Conservation (phyloP, 2,888 invertebrate genomes). For the Ormia ochracea region DNA sequence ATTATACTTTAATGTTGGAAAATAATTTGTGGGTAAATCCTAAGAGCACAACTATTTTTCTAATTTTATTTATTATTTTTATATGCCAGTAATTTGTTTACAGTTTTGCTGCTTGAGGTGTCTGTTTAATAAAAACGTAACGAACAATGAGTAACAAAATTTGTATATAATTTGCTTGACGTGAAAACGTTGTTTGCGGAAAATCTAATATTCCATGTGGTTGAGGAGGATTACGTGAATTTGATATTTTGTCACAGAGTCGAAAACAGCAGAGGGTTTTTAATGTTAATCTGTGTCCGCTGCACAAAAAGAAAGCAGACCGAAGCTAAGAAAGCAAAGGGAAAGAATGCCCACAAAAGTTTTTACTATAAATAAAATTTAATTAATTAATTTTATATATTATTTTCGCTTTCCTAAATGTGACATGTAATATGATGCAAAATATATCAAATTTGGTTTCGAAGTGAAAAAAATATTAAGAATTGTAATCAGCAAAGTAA, state of each 20-base stretch:
- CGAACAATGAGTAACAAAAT: slow-evolving; percentile 25
- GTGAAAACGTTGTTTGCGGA: background rate
- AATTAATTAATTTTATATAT: too few species aligned
- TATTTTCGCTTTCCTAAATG: too few species aligned
- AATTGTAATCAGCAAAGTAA: too few species aligned
- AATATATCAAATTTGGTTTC: too few species aligned
- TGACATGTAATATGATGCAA: too few species aligned
- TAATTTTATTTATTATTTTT: background rate
- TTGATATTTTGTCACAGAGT: slow-evolving; percentile 45
- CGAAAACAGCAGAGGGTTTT: slow-evolving; percentile 34
- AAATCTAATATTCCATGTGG: background rate
- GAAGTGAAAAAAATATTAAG: too few species aligned
- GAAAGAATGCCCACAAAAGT: background rate
- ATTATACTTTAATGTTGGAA: background rate
- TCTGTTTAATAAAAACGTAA: background rate
- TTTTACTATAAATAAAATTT: background rate
- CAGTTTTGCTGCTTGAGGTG: background rate
- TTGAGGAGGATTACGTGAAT: slow-evolving; percentile 36
- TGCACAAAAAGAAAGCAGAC: slow-evolving; percentile 1
- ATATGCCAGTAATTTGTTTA: background rate
- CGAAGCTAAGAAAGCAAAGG: background rate
- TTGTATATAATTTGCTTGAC: slow-evolving; percentile 34
- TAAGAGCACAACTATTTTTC: background rate
- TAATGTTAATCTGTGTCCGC: background rate
- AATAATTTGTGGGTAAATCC: slow-evolving; percentile 9